Evolutionary conservation across 2,113 vertebrate species (phyloP), one percentile per base, ranked within the genome.

Genomic region (Cyanoliseus patagonus): DNA sequence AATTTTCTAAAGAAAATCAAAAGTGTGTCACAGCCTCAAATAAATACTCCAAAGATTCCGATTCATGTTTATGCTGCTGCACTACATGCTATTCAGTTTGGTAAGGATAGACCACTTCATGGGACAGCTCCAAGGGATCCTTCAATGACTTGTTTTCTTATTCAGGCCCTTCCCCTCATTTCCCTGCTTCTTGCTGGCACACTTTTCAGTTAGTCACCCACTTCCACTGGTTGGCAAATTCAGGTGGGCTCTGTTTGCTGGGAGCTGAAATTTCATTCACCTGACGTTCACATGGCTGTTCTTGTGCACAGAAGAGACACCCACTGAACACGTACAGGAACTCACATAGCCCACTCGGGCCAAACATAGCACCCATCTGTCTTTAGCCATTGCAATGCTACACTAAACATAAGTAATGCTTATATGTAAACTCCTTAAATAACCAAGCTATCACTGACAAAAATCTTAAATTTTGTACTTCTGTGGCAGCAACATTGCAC

Each of bases 341-440:
- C 17, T 90, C 17, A 0, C 0, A 13, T 1, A 35, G 15, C 23
- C 30, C 4, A 2, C 27, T 28, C 1, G 0, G 20, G 51, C 5
- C 10, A 30, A 44, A 30, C 0, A 2, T 0, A 3, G 5, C 6
- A 35, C 15, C 17, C 42, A 15, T 41, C 30, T 83, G 7, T 59
- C 51, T 57, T 67, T 63, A 75, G 68, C 8, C 63, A 69, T n/a
- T 73, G 18, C 33, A 44, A 11, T 41, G 8, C 23, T 30, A 18
- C 7, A 18, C 13, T 51, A 55, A 28, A 77, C 79, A 35, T 74
- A 69, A 63, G 5, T 17, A 27, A 53, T 14, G 4, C 4, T 86
- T 3, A 52, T 72, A 47, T n/a, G 20, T 24, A 88, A 86, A 68
- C 33, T 59, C 59, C 13, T 12, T 68, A 86, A 75, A 86, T 41